These are phyloP conservation scores for Simalia tracyae DNA, from an alignment of 2,797 vertebrate genomes.

Conservation along the genomic window DNA sequence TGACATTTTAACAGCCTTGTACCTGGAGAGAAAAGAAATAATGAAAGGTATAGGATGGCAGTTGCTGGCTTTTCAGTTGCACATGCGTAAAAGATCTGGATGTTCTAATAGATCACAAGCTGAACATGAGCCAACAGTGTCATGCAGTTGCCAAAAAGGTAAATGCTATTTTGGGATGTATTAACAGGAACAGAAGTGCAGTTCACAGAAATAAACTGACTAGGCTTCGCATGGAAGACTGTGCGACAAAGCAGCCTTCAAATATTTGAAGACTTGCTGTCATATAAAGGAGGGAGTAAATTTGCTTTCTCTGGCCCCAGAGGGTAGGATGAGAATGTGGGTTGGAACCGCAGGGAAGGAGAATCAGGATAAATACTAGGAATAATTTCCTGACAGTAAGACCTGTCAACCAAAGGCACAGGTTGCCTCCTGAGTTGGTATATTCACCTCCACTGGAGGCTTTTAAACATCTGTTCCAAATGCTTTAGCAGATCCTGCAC, in stretches of 20 bases:
- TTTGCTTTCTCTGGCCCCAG: neutral
- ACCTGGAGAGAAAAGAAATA: too few species aligned
- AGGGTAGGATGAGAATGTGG: neutral
- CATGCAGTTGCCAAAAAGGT: neutral
- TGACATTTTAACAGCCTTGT: too few species aligned
- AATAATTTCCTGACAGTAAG: neutral
- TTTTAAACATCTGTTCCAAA: neutral
- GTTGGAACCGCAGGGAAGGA: neutral
- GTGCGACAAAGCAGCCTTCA: neutral
- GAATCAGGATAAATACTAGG: neutral
- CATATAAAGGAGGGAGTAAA: neutral
- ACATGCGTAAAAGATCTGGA: neutral
- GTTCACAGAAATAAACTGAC: neutral
- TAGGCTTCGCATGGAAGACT: neutral
- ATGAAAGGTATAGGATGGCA: too few species aligned
- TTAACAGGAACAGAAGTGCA: neutral
- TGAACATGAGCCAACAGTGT: neutral
- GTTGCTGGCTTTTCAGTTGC: too few species aligned
- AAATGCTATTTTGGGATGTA: neutral
- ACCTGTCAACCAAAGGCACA: neutral
- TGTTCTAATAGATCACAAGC: neutral
- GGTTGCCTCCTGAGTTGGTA: neutral
- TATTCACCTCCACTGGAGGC: neutral
- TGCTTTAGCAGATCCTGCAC: neutral
- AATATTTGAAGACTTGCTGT: neutral